These are phyloP conservation scores for Apostichopus californicus DNA, from an alignment of 35 echinoderm and acorn worm species.

Conservation along the genomic window DNA sequence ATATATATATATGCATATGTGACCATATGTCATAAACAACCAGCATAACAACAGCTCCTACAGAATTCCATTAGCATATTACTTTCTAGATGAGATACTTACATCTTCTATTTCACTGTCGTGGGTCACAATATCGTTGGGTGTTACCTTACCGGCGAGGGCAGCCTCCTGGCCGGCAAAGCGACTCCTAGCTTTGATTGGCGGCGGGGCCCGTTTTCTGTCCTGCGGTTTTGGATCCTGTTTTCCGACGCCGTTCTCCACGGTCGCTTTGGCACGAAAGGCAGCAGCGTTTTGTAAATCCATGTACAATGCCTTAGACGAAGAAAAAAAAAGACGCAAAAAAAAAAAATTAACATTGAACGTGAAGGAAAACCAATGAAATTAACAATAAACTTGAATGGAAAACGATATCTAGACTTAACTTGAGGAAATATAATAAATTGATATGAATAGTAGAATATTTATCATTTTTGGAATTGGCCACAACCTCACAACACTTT, in stretches of 20 bases:
- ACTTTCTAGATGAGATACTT: neutral
- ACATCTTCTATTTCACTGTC: slow-evolving; percentile 79
- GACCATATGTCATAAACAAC: no score
- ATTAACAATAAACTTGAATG: no score
- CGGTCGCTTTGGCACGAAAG: neutral
- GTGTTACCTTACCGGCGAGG: slow-evolving; percentile 16
- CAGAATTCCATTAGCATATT: neutral
- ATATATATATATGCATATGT: no score
- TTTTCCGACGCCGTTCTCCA: neutral
- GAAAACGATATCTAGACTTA: no score
- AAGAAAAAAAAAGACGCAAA: neutral
- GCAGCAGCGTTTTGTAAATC: slow-evolving; percentile 27
- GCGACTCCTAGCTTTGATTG: slow-evolving; percentile 51
- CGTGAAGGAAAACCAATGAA: no score
- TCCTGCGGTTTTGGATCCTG: slow-evolving; percentile 12
- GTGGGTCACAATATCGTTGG: slow-evolving; percentile 61
- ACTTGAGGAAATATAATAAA: no score
- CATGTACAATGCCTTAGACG: neutral
- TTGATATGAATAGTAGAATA: no score
- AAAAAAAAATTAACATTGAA: neutral
- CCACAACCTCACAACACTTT: no score
- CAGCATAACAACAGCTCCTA: no score
- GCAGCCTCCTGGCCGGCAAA: slow-evolving; percentile 33
- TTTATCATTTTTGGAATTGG: no score
- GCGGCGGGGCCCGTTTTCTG: slow-evolving; percentile 63